A percentile compares a stretch with the other conserved stretches of the same genome.
Conservation (phyloP, 2,888 invertebrate genomes). For the Parelbella ahira region DNA sequence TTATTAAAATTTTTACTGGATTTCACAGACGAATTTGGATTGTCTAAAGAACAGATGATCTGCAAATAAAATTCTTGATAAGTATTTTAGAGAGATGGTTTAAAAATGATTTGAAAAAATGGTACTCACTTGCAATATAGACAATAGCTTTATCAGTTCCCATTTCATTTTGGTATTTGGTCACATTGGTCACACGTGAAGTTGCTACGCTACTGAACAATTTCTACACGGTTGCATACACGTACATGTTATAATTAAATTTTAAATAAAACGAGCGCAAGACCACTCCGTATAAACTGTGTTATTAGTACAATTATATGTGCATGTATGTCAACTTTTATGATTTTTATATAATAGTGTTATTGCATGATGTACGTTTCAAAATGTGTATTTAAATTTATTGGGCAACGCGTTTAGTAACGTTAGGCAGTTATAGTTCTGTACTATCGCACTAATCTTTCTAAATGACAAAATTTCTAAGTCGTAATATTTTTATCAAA, state of each 20-base stretch:
- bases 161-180: constrained; percentile 12
- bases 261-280: background rate
- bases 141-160: constrained; percentile 1
- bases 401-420: constrained; percentile 7
- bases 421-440: no score
- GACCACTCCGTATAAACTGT: background rate
- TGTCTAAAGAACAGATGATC: constrained; percentile 8
- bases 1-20: constrained; percentile 5
- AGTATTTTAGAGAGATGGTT: no score
- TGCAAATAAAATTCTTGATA: constrained; percentile 2
- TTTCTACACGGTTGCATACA: background rate
- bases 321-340: background rate
- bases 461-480: background rate
- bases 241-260: background rate
- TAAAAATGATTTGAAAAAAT: background rate
- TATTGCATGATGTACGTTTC: constrained; percentile 11
- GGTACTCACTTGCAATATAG: constrained; percentile 7
- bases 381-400: constrained; percentile 9
- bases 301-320: constrained; percentile 6
- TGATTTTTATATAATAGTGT: constrained; percentile 11
- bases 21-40: background rate
- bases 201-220: no score
- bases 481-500: constrained; percentile 5
- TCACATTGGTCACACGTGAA: constrained; percentile 8
- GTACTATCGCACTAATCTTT: background rate